Evolutionary conservation across 1,140 invertebrate species (phyloP).

Genomic region (Drosophila ercepeae): DNA sequence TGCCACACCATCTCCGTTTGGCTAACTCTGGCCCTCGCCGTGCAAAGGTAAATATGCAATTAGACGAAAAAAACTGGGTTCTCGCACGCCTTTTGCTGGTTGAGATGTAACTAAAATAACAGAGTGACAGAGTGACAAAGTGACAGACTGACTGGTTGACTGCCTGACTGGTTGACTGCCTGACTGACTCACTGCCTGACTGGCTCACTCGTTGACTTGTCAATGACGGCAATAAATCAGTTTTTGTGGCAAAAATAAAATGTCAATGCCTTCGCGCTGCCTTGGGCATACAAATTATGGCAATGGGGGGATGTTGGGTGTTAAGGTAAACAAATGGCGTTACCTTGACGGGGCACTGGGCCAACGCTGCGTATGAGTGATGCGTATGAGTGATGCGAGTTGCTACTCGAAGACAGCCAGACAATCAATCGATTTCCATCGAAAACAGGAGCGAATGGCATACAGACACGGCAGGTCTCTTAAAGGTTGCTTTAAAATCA

Average conservation of each 20-base stretch:
- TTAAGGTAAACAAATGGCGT: constrained; percentile 11
- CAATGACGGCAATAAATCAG: constrained; percentile 73
- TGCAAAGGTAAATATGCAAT: constrained; percentile 87
- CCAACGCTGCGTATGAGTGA: constrained; percentile 59
- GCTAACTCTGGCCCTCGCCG: constrained; percentile 93
- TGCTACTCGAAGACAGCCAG: constrained; percentile 8
- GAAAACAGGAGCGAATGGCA: background rate
- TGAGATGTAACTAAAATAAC: constrained; percentile 14
- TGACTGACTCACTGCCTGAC: constrained; percentile 12
- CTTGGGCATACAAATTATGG: constrained; percentile 37
- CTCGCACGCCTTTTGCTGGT: background rate
- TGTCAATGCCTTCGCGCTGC: constrained; percentile 44
- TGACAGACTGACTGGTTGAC: background rate
- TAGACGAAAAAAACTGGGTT: constrained; percentile 37
- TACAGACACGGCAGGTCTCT: background rate
- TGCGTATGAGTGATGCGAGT: constrained; percentile 47
- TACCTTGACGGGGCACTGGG: constrained; percentile 8
- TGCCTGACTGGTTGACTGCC: constrained; percentile 1
- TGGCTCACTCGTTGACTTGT: constrained; percentile 56
- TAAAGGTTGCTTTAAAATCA: constrained; percentile 30
- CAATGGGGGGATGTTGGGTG: background rate
- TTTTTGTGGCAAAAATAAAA: constrained; percentile 47
- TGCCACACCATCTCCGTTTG: constrained; percentile 97
- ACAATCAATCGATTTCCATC: constrained; percentile 30
- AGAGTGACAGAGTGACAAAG: background rate